Conservation (phyloP, 2,113 vertebrate genomes). For the Marcusenius ussheri region DNA sequence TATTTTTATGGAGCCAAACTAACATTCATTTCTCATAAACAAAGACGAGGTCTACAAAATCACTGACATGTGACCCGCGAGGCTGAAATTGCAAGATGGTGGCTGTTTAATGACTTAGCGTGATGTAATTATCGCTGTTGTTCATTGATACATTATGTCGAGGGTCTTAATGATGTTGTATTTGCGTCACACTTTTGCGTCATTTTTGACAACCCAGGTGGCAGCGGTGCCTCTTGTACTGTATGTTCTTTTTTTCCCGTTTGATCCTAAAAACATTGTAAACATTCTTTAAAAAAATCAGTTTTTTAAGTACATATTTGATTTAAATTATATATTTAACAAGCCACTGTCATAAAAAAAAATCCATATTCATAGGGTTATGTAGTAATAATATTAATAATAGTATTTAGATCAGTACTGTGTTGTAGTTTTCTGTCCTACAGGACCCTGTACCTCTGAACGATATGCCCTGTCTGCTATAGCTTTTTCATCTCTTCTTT, state of each 20-base stretch:
- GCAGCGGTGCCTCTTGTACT: not conserved
- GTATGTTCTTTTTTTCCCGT: not conserved
- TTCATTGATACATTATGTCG: not conserved
- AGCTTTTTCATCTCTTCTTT: not conserved
- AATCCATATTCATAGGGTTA: not conserved
- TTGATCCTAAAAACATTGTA: not conserved
- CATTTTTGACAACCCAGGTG: not conserved
- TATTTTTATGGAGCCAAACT: slow-evolving; percentile 2
- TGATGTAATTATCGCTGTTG: not conserved
- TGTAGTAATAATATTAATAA: not conserved
- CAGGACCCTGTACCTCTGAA: not conserved
- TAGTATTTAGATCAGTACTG: not conserved
- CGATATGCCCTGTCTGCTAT: not conserved
- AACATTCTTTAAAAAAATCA: not conserved
- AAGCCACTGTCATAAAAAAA: not conserved
- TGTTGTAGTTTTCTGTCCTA: not conserved
- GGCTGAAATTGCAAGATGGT: not conserved
- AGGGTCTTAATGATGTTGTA: not conserved
- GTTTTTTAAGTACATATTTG: not conserved
- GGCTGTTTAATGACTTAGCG: not conserved
- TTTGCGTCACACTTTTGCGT: not conserved
- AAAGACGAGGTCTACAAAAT: not conserved
- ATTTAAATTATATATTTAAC: not conserved
- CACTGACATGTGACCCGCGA: not conserved
- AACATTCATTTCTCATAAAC: not conserved